A percentile compares a stretch with the other conserved stretches of the same genome.
Evolutionary conservation across 2,797 vertebrate species (phyloP).

Genomic region (Adrianichthys oophorus): DNA sequence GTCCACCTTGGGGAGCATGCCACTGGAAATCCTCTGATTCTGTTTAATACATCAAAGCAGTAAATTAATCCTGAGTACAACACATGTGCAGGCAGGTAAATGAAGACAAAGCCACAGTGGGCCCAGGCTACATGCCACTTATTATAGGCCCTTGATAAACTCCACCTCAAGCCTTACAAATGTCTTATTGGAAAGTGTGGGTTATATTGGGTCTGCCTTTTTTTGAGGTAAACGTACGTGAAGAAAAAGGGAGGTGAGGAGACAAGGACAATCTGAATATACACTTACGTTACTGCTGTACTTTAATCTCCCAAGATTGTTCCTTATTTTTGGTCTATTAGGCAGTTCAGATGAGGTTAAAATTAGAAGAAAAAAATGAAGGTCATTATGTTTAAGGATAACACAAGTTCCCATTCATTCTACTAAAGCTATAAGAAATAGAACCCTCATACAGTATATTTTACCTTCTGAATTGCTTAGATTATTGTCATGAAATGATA

Average conservation of each 20-base stretch:
- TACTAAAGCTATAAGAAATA: constrained; percentile 31
- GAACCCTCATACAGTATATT: constrained; percentile 32
- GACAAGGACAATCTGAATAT: constrained; percentile 27
- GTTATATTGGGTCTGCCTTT: constrained; percentile 76
- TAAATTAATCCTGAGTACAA: constrained; percentile 78
- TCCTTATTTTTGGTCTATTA: neutral
- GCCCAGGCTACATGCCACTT: constrained; percentile 62
- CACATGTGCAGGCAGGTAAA: constrained; percentile 79
- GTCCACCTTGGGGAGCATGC: constrained; percentile 68
- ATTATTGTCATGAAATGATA: constrained; percentile 53
- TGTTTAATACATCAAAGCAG: constrained; percentile 79
- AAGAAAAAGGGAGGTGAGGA: constrained; percentile 52
- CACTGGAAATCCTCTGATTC: constrained; percentile 69
- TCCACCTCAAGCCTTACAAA: constrained; percentile 71
- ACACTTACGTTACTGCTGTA: neutral
- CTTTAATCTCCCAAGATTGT: constrained; percentile 8
- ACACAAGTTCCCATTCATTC: constrained; percentile 22
- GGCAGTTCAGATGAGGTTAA: neutral
- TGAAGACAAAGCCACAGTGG: constrained; percentile 79
- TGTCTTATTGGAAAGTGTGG: constrained; percentile 71
- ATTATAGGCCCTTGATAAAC: constrained; percentile 76
- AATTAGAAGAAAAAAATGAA: neutral
- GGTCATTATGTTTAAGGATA: constrained; percentile 4
- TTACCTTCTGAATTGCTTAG: constrained; percentile 27
- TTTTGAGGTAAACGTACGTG: constrained; percentile 49